These are phyloP conservation scores for Myotis findleyi DNA, from an alignment of 2,797 vertebrate genomes.

Conservation along the genomic window DNA sequence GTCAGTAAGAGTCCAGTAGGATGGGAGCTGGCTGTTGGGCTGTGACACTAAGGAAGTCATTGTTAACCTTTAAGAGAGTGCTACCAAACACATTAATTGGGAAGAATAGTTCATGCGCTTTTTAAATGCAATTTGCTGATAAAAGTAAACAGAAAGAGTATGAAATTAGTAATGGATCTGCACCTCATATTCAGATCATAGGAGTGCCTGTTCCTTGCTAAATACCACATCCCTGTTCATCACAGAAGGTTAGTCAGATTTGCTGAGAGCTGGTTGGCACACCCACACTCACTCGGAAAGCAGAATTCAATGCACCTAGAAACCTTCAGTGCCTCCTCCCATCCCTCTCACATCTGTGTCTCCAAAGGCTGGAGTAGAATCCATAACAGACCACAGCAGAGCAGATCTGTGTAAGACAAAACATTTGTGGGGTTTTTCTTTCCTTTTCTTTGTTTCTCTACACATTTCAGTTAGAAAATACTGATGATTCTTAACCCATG, in stretches of 20 bases:
- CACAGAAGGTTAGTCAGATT: not conserved
- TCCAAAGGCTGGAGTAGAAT: not conserved
- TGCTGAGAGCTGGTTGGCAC: not conserved
- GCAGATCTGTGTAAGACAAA: not conserved
- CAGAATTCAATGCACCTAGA: not conserved
- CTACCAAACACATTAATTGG: not conserved
- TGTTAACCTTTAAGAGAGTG: not conserved
- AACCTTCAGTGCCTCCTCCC: not conserved
- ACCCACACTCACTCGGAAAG: not conserved
- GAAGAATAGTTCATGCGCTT: not conserved
- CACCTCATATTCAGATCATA: not conserved
- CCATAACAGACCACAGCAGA: not conserved
- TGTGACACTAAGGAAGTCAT: not conserved
- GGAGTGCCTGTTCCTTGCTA: not conserved
- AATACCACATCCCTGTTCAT: not conserved
- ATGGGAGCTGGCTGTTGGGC: not conserved
- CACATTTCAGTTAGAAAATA: not conserved
- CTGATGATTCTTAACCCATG: not conserved
- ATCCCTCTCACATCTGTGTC: not conserved
- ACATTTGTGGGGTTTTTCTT: not conserved
- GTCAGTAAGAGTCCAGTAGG: not conserved
- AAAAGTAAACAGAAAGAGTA: not conserved
- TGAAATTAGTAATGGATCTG: not conserved
- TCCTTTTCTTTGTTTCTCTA: not conserved
- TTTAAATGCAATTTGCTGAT: not conserved